Conservation (phyloP, 2,797 vertebrate genomes). For the Tokudaia muenninki region DNA sequence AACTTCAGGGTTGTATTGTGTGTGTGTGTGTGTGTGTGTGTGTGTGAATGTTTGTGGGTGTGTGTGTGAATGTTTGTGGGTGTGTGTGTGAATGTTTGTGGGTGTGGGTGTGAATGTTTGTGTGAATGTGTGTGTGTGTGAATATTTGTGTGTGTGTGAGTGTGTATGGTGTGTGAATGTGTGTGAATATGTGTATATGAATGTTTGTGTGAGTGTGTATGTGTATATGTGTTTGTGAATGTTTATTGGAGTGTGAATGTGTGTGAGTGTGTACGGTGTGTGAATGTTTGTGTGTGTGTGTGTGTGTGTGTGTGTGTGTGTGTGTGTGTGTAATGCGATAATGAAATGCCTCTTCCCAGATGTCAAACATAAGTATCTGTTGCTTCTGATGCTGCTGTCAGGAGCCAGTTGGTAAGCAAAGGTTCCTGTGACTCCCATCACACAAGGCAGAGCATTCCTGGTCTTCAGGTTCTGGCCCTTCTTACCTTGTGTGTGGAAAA, state of each 20-base stretch:
- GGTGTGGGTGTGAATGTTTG: no score
- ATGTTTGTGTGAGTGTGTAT: no score
- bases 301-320: neutral
- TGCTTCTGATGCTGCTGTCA: slow-evolving; percentile 78
- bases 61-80: no score
- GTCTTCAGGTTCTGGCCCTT: slow-evolving; percentile 53
- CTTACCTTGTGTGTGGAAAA: slow-evolving; percentile 70
- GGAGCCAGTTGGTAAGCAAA: slow-evolving; percentile 71
- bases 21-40: neutral
- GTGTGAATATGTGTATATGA: no score
- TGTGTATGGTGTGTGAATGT: no score
- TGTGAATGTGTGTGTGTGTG: no score
- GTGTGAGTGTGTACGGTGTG: no score
- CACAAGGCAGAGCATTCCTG: slow-evolving; percentile 72
- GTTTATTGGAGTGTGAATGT: no score
- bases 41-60: no score
- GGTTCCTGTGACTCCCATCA: slow-evolving; percentile 73
- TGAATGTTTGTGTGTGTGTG: no score
- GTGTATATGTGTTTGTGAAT: neutral
- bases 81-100: no score
- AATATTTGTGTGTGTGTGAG: no score
- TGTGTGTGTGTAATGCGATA: neutral
- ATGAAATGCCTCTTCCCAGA: slow-evolving; percentile 73
- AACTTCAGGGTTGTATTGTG: slow-evolving; percentile 45
- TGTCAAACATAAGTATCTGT: slow-evolving; percentile 74